Evolutionary conservation across 2,797 vertebrate species (phyloP), one percentile per base, ranked within the genome.

Genomic region (Ptychobarbus kaznakovi): DNA sequence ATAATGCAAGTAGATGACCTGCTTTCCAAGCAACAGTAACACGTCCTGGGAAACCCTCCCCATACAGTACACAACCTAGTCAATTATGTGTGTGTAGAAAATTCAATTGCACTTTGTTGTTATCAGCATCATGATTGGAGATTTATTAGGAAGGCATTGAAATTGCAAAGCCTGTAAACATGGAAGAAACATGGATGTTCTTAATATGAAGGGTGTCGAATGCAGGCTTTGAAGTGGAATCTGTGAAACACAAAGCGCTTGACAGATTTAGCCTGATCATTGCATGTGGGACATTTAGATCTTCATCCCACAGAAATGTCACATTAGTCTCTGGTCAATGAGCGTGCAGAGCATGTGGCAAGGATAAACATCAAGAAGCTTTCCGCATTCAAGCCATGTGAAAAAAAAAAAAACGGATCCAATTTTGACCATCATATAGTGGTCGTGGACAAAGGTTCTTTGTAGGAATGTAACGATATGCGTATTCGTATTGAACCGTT

Each of bases 41-140:
- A 46, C 51, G 42, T 65, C 42, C 63, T 38, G 32, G 16, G 4
- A 78, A 66, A 35, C 42, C 32, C 66, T 86, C 65, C 46, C 75
- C 42, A 6, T 44, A n/a, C 46, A 53, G 28, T 28, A 44, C 53
- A 53, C 15, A 79, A 61, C 63, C 53, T 44, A 72, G n/a, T 68
- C 42, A 70, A 84, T 49, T 78, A 85, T 83, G 38, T 38, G 22
- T 15, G 8, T 49, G 42, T 49, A 63, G 28, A 82, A 76, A n/a
- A 80, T 65, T 44, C 69, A 81, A 85, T 84, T 89, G 80, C 58
- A 79, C 46, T 11, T 51, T 49, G 53, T 49, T 53, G 51, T 65
- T 69, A 90, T 88, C 84, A 88, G 81, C 81, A 80, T 63, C 56
- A 68, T 85, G 85, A 88, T 86, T 79, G 85, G 80, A 35, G 74